Conservation (phyloP, 2,113 vertebrate species). For the Pseudorhombus dupliciocellatus region DNA sequence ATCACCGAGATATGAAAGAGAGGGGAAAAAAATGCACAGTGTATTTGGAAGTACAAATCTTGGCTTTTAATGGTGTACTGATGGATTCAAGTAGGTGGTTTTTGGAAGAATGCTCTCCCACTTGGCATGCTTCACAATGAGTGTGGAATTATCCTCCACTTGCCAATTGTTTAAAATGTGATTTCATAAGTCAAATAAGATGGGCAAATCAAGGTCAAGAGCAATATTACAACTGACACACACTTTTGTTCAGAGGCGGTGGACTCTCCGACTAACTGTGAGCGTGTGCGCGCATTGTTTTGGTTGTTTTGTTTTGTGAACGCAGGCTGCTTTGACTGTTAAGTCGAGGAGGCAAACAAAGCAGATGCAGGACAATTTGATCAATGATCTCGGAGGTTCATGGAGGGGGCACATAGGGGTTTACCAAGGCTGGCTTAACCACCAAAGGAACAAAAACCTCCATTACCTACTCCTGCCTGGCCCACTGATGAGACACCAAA, state of each 20-base stretch:
- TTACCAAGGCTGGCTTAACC: conserved; percentile 83
- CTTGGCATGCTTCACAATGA: conserved; percentile 72
- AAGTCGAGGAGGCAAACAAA: conserved; percentile 78
- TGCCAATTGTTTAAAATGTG: conserved; percentile 72
- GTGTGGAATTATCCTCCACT: conserved; percentile 62
- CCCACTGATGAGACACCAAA: conserved; percentile 80
- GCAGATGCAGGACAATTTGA: conserved; percentile 76
- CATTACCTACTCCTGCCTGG: conserved; percentile 75
- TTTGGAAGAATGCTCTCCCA: conserved; percentile 72
- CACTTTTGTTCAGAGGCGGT: conserved; percentile 46
- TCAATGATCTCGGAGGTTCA: conserved; percentile 83
- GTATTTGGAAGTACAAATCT: conserved; percentile 70
- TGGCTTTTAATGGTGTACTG: conserved; percentile 71
- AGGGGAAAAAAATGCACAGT: conserved; percentile 52
- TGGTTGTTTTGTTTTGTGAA: conserved; percentile 72
- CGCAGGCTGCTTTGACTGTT: conserved; percentile 62
- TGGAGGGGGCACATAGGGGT: conserved; percentile 70
- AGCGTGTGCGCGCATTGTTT: conserved; percentile 54
- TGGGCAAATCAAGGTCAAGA: conserved; percentile 70
- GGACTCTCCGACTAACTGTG: conserved; percentile 35
- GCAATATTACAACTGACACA: conserved; percentile 37
- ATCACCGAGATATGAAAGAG: conserved; percentile 59
- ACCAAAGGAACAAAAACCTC: conserved; percentile 80
- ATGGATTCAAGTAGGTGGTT: conserved; percentile 75
- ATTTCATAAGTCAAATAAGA: conserved; percentile 72